Evolutionary conservation across 1,140 invertebrate species (phyloP), one percentile per base, ranked within the genome.

Genomic region (Helicoverpa armigera): DNA sequence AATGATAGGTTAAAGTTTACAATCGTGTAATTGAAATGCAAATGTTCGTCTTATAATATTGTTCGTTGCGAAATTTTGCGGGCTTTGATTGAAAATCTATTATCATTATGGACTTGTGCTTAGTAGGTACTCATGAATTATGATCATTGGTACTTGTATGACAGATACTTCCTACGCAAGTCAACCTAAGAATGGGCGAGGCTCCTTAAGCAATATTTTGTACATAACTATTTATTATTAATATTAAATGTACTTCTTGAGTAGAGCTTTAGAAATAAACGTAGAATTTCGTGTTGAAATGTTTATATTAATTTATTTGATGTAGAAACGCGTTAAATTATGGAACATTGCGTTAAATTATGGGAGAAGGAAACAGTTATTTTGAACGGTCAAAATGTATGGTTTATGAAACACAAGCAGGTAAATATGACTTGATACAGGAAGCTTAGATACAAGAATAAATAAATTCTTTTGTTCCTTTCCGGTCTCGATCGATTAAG

Each of bases 1-100:
- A 72, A 51, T 72, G 69, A 51, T 54, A 72, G 69, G 69, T 72
- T 16, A 72, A 72, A 53, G 69, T 53, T 72, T 72, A 53, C 50
- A 29, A 72, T 72, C 69, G 69, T 72, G 69, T 72, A 54, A 72
- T 72, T 53, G 69, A 72, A 72, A 54, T 72, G 69, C 69, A 72
- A 72, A 72, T 72, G 4, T 31, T 29, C 23, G 29, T 72, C 12
- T 72, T 11, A 72, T 50, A 70, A 29, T 72, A 72, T 72, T 72
- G 69, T 72, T n/a, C 18, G 69, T 72, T 72, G 69, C 50, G 54
- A 72, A 50, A 72, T 54, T 53, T 53, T 72, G 50, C 69, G 18
- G 10, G 50, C 51, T 12, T 67, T 12, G 35, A 67, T 67, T 67
- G 35, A 48, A 18, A 50, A 50, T 18, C 16, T 16, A 50, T 67